A percentile compares a stretch with the other conserved stretches of the same genome.
These are phyloP conservation scores for Triplophysa bombifrons DNA, from an alignment of 2,797 vertebrate species.

Conservation along the genomic window DNA sequence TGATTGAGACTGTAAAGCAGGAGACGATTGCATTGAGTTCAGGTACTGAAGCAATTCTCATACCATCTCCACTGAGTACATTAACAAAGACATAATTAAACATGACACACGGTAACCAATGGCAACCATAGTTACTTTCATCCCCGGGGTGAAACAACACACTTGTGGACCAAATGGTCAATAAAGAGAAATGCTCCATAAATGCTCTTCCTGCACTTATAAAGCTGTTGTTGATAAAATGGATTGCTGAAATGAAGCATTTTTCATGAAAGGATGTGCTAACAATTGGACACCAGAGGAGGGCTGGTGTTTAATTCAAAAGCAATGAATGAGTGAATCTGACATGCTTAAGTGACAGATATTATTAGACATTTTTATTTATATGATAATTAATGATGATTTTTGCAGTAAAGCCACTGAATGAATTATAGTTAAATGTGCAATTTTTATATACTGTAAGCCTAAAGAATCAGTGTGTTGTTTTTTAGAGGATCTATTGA, in stretches of 20 bases:
- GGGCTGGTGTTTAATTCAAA: background rate
- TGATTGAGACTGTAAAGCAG: conserved; percentile 46
- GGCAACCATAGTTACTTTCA: conserved; percentile 39
- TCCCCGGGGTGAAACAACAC: conserved; percentile 27
- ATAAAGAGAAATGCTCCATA: background rate
- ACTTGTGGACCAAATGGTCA: conserved; percentile 41
- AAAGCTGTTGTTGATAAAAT: conserved; percentile 4
- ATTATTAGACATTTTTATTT: background rate
- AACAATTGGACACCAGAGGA: conserved; percentile 14
- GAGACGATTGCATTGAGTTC: conserved; percentile 40
- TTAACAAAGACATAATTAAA: conserved; percentile 55
- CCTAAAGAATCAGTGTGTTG: too few species aligned
- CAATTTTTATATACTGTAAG: too few species aligned
- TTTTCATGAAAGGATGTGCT: background rate
- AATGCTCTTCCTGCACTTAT: background rate
- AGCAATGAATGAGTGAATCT: background rate
- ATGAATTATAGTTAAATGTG: too few species aligned
- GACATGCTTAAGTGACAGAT: background rate
- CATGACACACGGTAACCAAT: conserved; percentile 36
- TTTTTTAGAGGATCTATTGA: too few species aligned
- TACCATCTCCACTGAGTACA: conserved; percentile 27
- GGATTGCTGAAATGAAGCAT: conserved; percentile 27
- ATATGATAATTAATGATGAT: background rate
- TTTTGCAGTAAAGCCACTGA: too few species aligned
- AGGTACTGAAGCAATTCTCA: conserved; percentile 18